These are phyloP conservation scores for Schrankia costaestrigalis DNA, from an alignment of 2,888 invertebrate genomes.

Conservation along the genomic window DNA sequence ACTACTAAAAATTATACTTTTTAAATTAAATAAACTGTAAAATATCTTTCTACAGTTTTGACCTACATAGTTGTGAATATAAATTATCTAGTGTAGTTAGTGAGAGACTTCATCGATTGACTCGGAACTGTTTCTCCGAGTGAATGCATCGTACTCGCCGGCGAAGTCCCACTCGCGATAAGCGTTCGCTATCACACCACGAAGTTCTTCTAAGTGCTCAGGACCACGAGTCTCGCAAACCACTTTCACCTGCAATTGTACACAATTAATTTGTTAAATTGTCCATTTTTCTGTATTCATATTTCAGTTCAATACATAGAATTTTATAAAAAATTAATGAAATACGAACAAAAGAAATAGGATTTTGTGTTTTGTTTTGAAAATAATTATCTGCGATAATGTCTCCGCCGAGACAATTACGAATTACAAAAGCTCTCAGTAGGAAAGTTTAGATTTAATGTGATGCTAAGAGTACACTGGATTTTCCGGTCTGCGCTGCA, in stretches of 20 bases:
- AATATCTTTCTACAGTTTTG: neutral
- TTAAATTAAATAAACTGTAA: neutral
- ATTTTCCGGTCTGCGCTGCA: too few relatives aligned
- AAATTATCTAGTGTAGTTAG: slow-evolving; percentile 18
- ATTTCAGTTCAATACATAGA: too few relatives aligned
- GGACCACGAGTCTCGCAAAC: slow-evolving; percentile 94
- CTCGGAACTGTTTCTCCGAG: slow-evolving; percentile 40
- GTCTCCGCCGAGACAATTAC: too few relatives aligned
- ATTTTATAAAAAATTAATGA: too few relatives aligned
- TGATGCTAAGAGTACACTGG: too few relatives aligned
- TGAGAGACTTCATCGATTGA: slow-evolving; percentile 55
- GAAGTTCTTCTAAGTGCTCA: slow-evolving; percentile 83
- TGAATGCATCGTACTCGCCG: slow-evolving; percentile 40
- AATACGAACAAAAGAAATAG: too few relatives aligned
- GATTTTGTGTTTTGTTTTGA: too few relatives aligned
- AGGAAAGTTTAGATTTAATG: too few relatives aligned
- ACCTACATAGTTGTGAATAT: neutral
- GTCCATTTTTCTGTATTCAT: too few relatives aligned
- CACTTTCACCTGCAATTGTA: slow-evolving; percentile 86
- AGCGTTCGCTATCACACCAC: slow-evolving; percentile 58
- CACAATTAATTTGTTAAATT: neutral
- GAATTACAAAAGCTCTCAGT: too few relatives aligned
- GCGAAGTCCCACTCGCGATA: slow-evolving; percentile 83
- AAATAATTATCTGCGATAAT: too few relatives aligned
- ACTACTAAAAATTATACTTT: too few relatives aligned